Evolutionary conservation across 2,888 invertebrate species (phyloP).

Genomic region (Byasa hedistus): DNA sequence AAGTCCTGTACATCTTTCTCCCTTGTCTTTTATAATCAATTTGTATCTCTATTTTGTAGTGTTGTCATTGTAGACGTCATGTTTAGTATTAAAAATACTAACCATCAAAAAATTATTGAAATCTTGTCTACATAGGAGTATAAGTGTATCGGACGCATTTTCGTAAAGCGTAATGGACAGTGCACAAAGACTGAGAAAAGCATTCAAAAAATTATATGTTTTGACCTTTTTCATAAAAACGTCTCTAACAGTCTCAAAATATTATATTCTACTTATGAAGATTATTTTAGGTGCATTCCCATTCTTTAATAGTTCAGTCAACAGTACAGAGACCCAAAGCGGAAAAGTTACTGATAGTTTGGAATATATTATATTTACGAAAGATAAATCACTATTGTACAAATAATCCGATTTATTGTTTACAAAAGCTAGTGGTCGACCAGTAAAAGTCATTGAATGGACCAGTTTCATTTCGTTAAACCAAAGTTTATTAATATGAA

Average conservation of each 20-base stretch:
- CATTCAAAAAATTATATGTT: conserved; percentile 16
- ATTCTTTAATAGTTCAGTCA: conserved; percentile 2
- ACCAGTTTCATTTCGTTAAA: conserved; percentile 3
- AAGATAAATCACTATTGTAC: conserved; percentile 8
- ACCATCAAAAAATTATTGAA: neutral
- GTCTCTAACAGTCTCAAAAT: conserved; percentile 28
- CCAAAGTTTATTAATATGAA: conserved; percentile 6
- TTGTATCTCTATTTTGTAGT: too few species aligned
- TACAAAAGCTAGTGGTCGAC: conserved; percentile 15
- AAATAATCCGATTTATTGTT: conserved; percentile 1
- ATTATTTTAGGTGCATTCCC: neutral
- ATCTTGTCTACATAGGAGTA: neutral
- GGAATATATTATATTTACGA: neutral
- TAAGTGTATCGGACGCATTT: conserved; percentile 18
- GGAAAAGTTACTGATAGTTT: neutral
- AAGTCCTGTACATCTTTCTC: too few species aligned
- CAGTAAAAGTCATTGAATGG: conserved; percentile 6
- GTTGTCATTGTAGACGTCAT: too few species aligned
- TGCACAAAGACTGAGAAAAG: conserved; percentile 2
- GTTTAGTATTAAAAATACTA: neutral
- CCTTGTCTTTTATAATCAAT: too few species aligned
- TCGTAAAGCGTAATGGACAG: conserved; percentile 18
- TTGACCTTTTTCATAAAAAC: conserved; percentile 5
- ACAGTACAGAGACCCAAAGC: neutral
- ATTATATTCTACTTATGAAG: conserved; percentile 14